Base-by-base conservation (phyloP, 1,140 invertebrate genomes). In the Drosophila mauritiana region DNA sequence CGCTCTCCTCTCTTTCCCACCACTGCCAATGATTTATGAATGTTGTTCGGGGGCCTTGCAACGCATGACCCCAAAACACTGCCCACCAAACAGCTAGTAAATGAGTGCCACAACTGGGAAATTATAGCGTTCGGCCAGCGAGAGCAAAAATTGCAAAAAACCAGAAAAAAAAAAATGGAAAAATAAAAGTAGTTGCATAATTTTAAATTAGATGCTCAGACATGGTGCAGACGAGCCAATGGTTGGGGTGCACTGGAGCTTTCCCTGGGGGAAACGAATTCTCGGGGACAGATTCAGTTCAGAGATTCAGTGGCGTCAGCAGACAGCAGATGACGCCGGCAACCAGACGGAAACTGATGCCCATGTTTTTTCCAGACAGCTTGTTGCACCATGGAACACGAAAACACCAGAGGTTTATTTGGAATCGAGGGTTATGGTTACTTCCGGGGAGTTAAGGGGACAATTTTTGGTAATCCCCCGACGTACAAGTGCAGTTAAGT, bases 141-240 rank as follows among this genome's bases (percentile, higher is more conserved):
- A n/a, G 37, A 22, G 36, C 22, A 31, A 82, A 56, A 46, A 46
- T 59, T 13, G 34, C 49, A 42, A 27, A 62, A 64, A 43, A 58
- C 36, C 36, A 31, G 25, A 31, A 31, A 31, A 8, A 37, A 37
- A 15, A 8, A 22, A 17, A 45, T 31, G 31, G 8, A 45, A 39
- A 51, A 59, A 70, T 54, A 62, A 37, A 22, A 34, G 48, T 43
- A 73, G 75, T 88, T 86, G 83, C 83, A 89, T 86, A 88, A 86
- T 86, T 86, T 86, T 76, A 86, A 86, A 86, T 86, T 86, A 86
- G 79, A 86, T 56, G 63, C 79, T 83, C 83, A 86, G 83, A 86
- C 83, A 88, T 59, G 70, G 31, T 77, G 62, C 83, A 88, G 83
- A 86, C 83, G 20, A 57, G 53, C 2, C 11, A 59, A 37, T 59